Evolutionary conservation across 2,797 vertebrate genomes (phyloP), one percentile per base, ranked within the genome.

Genomic region (Sebastes nivosus): DNA sequence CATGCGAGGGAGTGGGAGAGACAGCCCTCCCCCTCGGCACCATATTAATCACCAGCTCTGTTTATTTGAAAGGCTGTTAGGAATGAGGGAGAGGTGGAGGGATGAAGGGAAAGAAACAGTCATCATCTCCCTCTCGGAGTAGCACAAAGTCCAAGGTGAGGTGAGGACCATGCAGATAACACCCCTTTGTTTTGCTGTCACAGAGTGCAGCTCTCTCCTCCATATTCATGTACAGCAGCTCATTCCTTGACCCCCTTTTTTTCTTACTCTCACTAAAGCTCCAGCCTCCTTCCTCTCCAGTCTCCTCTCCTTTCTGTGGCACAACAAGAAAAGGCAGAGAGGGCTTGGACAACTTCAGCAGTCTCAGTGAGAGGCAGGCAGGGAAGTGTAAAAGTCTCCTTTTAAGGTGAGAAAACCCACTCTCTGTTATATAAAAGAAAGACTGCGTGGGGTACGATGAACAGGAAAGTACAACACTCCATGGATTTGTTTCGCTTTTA

Each of bases 331-430:
- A 92, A 89, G 65, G 81, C 84, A 91, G 82, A 77, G 74, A 81
- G 82, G 67, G 84, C 85, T 90, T 82, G 71, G 85, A 90, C 84
- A 87, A 92, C 90, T 94, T 88, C 73, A 78, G 72, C 84, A 82
- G 93, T 84, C 88, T 87, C 59, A 52, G 82, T 83, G 82, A 93
- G 87, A 88, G 82, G 91, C 91, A 93, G 91, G 85, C 89, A 92
- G 91, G 89, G 87, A 92, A 85, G 92, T 89, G 92, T 87, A 87
- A 91, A 93, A 93, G 89, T 92, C 93, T 96, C 96, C 96, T 96
- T 96, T 96, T 96, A 96, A 95, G 95, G 95, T 95, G 95, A 94
- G 95, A 96, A 93, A 92, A 87, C 92, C 91, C 93, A 92, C 93
- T 93, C 92, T 89, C 71, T 50, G 86, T 91, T 94, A 92, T 91